Percentiles rank a stretch among this genome's conserved stretches.
Conservation (phyloP, 2,888 invertebrate species). For the Empis stercorea region DNA sequence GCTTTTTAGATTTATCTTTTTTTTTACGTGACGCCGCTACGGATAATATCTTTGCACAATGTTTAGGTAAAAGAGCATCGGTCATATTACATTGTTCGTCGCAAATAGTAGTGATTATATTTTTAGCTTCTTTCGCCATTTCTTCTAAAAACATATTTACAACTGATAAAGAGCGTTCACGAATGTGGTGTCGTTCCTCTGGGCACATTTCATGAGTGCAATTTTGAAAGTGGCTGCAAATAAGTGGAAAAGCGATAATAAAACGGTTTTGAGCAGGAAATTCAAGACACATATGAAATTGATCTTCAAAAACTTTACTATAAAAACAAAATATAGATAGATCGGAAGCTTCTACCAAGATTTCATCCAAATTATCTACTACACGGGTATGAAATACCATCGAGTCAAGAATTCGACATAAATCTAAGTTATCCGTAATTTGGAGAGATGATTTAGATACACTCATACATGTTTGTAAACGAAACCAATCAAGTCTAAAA, state of each 20-base stretch:
- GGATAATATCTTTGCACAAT: constrained; percentile 83
- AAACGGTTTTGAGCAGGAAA: constrained; percentile 98
- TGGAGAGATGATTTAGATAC: constrained; percentile 65
- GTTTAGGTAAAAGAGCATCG: constrained; percentile 87
- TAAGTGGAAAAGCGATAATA: constrained; percentile 93
- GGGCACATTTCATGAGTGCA: constrained; percentile 97
- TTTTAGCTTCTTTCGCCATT: constrained; percentile 97
- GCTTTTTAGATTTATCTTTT: constrained; percentile 85
- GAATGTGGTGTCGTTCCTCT: constrained; percentile 93
- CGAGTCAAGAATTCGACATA: constrained; percentile 87
- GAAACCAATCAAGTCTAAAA: constrained; percentile 92
- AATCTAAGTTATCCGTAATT: constrained; percentile 69
- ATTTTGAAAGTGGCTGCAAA: constrained; percentile 96
- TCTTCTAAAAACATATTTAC: constrained; percentile 97
- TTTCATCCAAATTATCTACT: constrained; percentile 95
- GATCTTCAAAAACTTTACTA: constrained; percentile 91
- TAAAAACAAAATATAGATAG: constrained; percentile 96
- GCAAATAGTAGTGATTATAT: constrained; percentile 95
- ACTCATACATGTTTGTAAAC: constrained; percentile 88
- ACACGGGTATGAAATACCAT: constrained; percentile 95
- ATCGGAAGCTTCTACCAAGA: constrained; percentile 93
- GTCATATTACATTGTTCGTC: constrained; percentile 97
- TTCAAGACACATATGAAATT: constrained; percentile 97
- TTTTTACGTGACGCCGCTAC: constrained; percentile 81
- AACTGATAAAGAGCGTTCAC: constrained; percentile 87